Percentiles rank a stretch among this genome's conserved stretches.
These are phyloP conservation scores for Drosophila histrio DNA, from an alignment of 2,888 invertebrate species.

Conservation along the genomic window DNA sequence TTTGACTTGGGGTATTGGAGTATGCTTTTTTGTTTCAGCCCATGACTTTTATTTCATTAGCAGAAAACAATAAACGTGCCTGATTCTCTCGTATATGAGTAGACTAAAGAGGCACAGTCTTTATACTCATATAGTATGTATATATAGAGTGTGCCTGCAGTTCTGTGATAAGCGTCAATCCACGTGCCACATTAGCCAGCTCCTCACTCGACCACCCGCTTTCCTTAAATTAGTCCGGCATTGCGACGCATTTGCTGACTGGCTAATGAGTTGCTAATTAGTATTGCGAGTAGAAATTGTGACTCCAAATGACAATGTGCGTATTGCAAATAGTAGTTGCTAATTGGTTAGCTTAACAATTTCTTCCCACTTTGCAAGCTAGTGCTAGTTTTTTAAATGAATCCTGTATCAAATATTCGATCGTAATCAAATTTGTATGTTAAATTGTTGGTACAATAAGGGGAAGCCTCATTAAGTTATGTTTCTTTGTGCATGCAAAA, in stretches of 20 bases:
- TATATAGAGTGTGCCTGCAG: conserved; percentile 48
- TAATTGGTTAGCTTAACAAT: conserved; percentile 12
- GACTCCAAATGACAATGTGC: conserved; percentile 38
- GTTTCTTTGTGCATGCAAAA: no score
- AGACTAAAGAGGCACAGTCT: not conserved
- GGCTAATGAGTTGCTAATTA: conserved; percentile 75
- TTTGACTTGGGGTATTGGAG: not conserved
- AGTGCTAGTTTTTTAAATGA: no score
- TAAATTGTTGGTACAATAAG: no score
- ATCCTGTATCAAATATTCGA: no score
- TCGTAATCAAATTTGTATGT: no score
- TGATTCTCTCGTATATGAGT: not conserved
- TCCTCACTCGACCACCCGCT: not conserved
- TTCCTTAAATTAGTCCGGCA: conserved; percentile 4
- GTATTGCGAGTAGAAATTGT: conserved; percentile 44
- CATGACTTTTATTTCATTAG: conserved; percentile 34
- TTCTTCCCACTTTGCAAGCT: not conserved
- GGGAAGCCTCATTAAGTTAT: no score
- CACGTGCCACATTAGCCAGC: conserved; percentile 29
- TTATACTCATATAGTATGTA: no score
- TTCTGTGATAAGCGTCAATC: conserved; percentile 64
- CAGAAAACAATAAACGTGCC: conserved; percentile 51
- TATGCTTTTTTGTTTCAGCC: not conserved
- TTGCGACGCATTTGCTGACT: conserved; percentile 57
- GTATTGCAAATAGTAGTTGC: conserved; percentile 9